These are phyloP conservation scores for Drosophila paranaensis DNA, from an alignment of 2,888 invertebrate genomes.

Conservation along the genomic window DNA sequence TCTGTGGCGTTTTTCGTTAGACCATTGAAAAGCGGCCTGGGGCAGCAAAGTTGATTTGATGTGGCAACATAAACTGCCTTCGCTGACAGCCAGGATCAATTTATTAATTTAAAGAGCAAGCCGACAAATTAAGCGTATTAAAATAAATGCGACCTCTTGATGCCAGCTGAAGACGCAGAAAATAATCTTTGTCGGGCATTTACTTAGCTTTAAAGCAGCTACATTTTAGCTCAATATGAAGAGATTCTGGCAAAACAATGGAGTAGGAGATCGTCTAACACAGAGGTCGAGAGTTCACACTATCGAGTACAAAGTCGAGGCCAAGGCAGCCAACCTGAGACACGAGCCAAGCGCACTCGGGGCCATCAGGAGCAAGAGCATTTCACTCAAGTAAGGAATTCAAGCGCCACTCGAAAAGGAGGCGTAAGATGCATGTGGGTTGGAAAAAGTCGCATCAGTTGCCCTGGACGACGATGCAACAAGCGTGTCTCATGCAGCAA, in stretches of 20 bases:
- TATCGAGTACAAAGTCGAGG: neutral
- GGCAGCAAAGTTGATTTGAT: conserved; percentile 64
- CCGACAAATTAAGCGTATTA: neutral
- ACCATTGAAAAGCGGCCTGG: conserved; percentile 47
- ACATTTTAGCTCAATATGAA: neutral
- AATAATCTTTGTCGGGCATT: neutral
- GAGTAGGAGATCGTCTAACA: neutral
- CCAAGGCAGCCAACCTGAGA: neutral
- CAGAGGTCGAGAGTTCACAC: neutral
- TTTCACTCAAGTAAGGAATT: neutral
- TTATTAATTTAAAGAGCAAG: conserved; percentile 30
- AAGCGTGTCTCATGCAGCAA: neutral
- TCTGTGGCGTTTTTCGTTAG: conserved; percentile 50
- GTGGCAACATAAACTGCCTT: conserved; percentile 1
- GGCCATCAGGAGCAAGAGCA: neutral
- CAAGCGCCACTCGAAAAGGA: neutral
- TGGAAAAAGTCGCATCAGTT: neutral
- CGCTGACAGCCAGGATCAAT: conserved; percentile 20
- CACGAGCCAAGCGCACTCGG: neutral
- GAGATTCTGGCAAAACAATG: too few species aligned
- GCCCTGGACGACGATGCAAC: neutral
- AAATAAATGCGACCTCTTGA: neutral
- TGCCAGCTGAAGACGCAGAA: neutral
- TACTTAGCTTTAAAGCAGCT: neutral
- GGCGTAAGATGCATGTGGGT: neutral